Base-by-base conservation (phyloP, 1,140 invertebrate species). In the Cydia strobilella region DNA sequence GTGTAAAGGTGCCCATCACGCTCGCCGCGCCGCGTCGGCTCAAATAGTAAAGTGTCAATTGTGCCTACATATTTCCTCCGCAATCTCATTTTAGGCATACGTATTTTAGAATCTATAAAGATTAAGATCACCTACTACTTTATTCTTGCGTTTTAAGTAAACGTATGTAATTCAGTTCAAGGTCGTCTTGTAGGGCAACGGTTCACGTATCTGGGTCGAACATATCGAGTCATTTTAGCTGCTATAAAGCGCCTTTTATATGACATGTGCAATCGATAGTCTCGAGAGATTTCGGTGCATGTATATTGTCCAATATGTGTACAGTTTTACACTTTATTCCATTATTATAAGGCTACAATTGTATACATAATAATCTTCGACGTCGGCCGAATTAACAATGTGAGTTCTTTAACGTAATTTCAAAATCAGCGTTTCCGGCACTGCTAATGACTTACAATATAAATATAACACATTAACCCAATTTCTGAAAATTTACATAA, bases 151-250 rank as follows among this genome's bases (percentile, higher is more conserved):
- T 13, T 23, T 72, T 13, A 45, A 45, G 71, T 73, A 59, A 59
- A 42, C 65, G 35, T 23, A 69, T 2, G 25, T 66, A 31, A 69
- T 69, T 15, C 35, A 69, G 65, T 39, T 35, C 65, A 69, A 69
- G 65, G 65, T 31, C 31, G n/a, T 69, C 31, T 69, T 69, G 65
- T 69, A 69, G 65, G 65, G 35, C 35, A 69, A 39, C 65, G 65
- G 63, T 69, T 18, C 63, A 69, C 31, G 31, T 39, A 69, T 69
- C 31, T 69, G 23, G 65, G 65, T 39, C 65, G 27, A 35, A 35
- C 65, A 18, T 69, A 69, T 35, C 31, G 18, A 18, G 27, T 39
- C 18, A 39, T 48, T 6, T 59, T 23, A 10, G 54, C 7, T 59
- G 20, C 20, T 59, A 20, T 59, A 59, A 59, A 42, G 31, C n/a